Evolutionary conservation across 2,888 invertebrate species (phyloP).

Genomic region (Cordilura impudica): DNA sequence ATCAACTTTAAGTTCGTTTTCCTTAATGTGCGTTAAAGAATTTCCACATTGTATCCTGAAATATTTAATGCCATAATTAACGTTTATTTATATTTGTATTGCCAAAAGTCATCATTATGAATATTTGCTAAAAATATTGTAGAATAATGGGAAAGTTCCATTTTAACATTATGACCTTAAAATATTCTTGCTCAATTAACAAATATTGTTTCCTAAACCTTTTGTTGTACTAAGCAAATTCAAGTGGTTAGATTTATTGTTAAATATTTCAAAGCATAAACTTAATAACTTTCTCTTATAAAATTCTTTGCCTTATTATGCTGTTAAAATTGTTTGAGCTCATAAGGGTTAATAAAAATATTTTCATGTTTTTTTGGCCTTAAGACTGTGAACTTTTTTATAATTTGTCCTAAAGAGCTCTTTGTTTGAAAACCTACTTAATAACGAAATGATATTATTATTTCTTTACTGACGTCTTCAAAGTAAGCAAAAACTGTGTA

Average conservation of each 20-base stretch:
- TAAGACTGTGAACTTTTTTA: background rate
- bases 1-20: too few relatives aligned
- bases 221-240: background rate
- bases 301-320: too few relatives aligned
- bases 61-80: too few relatives aligned
- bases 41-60: too few relatives aligned
- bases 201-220: background rate
- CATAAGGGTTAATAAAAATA: background rate
- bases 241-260: background rate
- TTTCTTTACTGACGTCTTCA: background rate
- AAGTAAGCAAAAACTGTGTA: background rate
- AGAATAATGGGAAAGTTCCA: background rate
- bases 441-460: background rate
- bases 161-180: background rate
- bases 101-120: background rate
- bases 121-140: background rate
- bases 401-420: constrained; percentile 22
- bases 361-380: background rate
- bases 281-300: too few relatives aligned
- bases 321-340: too few relatives aligned
- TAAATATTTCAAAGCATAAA: too few relatives aligned
- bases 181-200: background rate
- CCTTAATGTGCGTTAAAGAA: too few relatives aligned
- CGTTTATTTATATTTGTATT: background rate
- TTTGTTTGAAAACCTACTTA: constrained; percentile 5